Base-by-base conservation (phyloP, 2,113 vertebrate genomes). In the Hippocampus guttulatus region DNA sequence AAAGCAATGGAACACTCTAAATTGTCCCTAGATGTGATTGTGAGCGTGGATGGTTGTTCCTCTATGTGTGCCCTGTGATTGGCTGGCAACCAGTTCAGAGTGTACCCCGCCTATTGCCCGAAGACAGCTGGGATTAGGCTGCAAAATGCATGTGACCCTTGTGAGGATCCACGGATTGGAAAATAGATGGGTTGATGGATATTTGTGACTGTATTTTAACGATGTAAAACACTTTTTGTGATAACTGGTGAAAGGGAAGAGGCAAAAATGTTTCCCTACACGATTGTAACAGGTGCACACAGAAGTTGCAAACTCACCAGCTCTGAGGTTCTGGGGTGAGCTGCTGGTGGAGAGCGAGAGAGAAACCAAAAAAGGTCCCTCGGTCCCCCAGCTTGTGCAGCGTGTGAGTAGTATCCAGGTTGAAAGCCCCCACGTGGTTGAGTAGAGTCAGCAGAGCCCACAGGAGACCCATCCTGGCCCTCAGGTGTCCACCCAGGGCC, bases 291-390 rank as follows among this genome's bases (percentile, higher is more conserved):
- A 65, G 43, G 64, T 65, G 64, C 41, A 65, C 63, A 25, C 23
- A 15, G n/a, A 65, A 65, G 63, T 65, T 65, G n/a, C 15, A 68
- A 75, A 93, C 96, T 98, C 91, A 98, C 96, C 95, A 97, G 87
- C 94, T 95, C 78, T 91, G 87, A 33, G 91, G 86, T 68, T 91
- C 86, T 2, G 95, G 95, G 51, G 79, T 92, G 41, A 94, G 77
- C 90, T 98, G 96, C 71, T 93, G 91, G 80, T 97, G 96, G 77
- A 98, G 91, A 0, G 95, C 95, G 68, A 97, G 87, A 0, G 95
- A 95, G 82, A 97, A 95, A 40, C 95, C 96, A 62, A 98, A 98
- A 62, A 96, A 92, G 70, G 95, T 96, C 57, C 92, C 94, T 0
- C 64, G 76, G 71, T 94, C 92, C 0, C 96, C 96, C 67, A 94